Percentiles rank a stretch among this genome's conserved stretches.
Conservation (phyloP, 1,140 invertebrate genomes). For the Drosophila ambigua region DNA sequence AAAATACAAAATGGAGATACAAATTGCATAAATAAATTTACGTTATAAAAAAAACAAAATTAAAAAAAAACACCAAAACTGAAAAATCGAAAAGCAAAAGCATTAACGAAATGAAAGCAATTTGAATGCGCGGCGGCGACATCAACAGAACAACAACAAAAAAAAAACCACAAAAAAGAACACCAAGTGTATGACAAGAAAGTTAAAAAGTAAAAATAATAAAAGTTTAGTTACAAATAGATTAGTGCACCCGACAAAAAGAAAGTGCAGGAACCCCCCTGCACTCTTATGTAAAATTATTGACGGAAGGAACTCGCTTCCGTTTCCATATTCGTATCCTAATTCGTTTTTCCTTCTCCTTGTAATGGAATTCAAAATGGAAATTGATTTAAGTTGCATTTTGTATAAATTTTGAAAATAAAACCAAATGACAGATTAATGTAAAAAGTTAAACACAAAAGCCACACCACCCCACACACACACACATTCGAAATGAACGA, state of each 20-base stretch:
- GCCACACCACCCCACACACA: conserved; percentile 27
- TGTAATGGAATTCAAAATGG: conserved; percentile 1
- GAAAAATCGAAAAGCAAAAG: conserved; percentile 26
- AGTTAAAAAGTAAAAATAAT: background rate
- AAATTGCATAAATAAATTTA: conserved; percentile 70
- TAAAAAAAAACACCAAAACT: conserved; percentile 53
- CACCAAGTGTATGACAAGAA: conserved; percentile 70
- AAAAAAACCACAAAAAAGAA: conserved; percentile 32
- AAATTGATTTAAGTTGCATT: conserved; percentile 58
- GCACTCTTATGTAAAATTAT: conserved; percentile 56
- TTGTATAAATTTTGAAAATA: conserved; percentile 56
- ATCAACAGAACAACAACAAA: conserved; percentile 28
- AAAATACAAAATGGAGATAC: conserved; percentile 49
- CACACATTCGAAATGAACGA: conserved; percentile 25
- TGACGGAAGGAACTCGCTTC: conserved; percentile 1
- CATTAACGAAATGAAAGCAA: conserved; percentile 40
- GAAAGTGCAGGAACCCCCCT: conserved; percentile 42
- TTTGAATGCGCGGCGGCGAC: conserved; percentile 36
- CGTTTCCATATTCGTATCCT: background rate
- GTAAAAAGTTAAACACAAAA: conserved; percentile 68
- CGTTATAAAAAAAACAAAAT: conserved; percentile 54
- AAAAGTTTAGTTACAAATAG: conserved; percentile 52
- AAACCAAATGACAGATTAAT: conserved; percentile 64
- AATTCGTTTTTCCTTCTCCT: conserved; percentile 9
- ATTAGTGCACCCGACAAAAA: conserved; percentile 42